Percentiles rank a stretch among this genome's conserved stretches.
These are phyloP conservation scores for Sebastes taczanowskii DNA, from an alignment of 2,797 vertebrate species.

Conservation along the genomic window DNA sequence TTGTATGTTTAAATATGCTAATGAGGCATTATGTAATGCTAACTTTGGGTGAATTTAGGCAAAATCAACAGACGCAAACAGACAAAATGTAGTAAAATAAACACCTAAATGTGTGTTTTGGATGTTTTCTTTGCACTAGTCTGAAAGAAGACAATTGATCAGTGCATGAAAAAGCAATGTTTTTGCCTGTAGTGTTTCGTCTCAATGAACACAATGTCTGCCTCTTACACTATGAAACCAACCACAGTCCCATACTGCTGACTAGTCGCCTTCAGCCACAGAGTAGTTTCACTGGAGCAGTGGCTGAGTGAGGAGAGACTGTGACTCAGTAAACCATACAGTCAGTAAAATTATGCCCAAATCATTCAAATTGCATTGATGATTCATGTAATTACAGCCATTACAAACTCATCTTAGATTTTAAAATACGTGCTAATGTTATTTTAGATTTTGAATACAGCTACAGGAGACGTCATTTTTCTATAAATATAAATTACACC, in stretches of 20 bases:
- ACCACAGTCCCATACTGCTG: not conserved
- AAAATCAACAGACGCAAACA: too few relatives aligned
- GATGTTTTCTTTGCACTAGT: not conserved
- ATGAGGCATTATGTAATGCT: too few relatives aligned
- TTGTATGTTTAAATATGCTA: too few relatives aligned
- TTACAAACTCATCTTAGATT: not conserved
- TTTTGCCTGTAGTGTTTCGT: not conserved
- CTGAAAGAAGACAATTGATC: not conserved
- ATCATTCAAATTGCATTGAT: not conserved
- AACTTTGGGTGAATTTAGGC: too few relatives aligned
- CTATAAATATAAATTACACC: not conserved
- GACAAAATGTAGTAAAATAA: not conserved
- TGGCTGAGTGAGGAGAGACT: not conserved
- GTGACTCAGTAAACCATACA: not conserved
- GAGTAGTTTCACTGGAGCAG: not conserved
- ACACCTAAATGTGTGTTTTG: not conserved
- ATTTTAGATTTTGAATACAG: not conserved
- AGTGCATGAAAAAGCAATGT: not conserved
- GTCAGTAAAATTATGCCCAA: not conserved
- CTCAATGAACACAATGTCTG: not conserved
- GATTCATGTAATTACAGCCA: not conserved
- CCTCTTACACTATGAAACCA: not conserved
- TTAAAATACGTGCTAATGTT: not conserved
- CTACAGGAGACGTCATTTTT: not conserved
- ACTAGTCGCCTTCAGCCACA: not conserved